Percentiles rank a stretch among this genome's conserved stretches.
Evolutionary conservation across 2,888 invertebrate genomes (phyloP).

Genomic region (Iselma pallidipennis): DNA sequence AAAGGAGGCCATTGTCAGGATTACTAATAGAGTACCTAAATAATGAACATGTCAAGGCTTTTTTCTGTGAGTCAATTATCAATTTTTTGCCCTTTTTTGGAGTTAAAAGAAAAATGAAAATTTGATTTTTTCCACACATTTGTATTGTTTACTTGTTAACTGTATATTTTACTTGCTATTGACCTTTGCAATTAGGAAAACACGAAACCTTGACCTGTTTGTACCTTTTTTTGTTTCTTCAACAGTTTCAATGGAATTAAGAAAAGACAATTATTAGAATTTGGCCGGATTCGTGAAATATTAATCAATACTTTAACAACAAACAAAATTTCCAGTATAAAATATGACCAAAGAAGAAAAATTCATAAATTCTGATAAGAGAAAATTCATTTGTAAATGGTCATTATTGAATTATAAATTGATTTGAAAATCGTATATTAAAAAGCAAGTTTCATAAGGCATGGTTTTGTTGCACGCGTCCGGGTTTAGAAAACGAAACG

Average conservation of each 20-base stretch:
- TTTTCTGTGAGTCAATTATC: background rate
- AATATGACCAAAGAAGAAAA: no score
- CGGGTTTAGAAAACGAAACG: no score
- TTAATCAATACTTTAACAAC: background rate
- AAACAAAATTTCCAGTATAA: background rate
- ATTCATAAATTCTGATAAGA: background rate
- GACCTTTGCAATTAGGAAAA: no score
- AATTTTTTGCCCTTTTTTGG: background rate
- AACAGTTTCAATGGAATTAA: no score
- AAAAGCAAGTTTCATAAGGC: no score
- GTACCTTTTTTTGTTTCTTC: no score
- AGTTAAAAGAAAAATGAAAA: background rate
- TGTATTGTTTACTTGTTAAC: no score
- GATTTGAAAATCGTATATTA: background rate
- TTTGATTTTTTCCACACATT: no score
- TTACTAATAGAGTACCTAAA: background rate
- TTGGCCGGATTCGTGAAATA: background rate
- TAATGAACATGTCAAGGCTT: background rate
- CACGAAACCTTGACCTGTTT: no score
- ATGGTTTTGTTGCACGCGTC: no score
- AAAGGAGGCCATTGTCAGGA: background rate
- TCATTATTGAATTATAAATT: background rate
- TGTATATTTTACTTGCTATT: no score
- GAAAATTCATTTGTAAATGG: background rate
- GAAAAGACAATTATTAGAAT: no score